Evolutionary conservation across 2,888 invertebrate genomes (phyloP), one percentile per base, ranked within the genome.

Genomic region (Caenorhabditis sp.): DNA sequence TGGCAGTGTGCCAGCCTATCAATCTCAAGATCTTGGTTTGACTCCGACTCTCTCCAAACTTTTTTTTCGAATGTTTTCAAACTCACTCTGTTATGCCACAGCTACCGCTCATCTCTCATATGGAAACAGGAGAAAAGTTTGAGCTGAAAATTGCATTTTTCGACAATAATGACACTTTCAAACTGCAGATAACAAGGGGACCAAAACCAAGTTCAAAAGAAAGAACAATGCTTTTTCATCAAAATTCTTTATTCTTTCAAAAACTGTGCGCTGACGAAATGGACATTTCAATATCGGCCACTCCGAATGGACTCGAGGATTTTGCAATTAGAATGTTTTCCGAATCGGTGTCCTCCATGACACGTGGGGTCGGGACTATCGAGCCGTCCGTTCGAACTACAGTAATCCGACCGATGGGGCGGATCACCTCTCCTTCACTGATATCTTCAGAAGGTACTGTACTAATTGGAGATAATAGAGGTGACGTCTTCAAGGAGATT

Each of bases 61-160:
- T 35, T 35, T 35, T 35, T 35, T 35, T 4, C 31, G 8, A 35
- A 31, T 31, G 7, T 31, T 38, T 38, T 38, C 12, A 44, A 44
- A 72, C 82, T 82, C 54, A 88, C 88, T 85, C 85, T 38, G 73
- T 81, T 51, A 88, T 87, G 14, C 88, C 88, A 77, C 88, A 88
- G 70, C 88, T 86, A 75, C 87, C 86, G 70, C 85, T 86, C 86
- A 87, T 87, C 8, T 38, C 69, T 26, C 72, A 73, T 73, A 41
- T 63, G 47, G 19, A 38, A 35, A 38, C 16, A 58, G 38, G n/a
- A n/a, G 10, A 12, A 47, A 12, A 14, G n/a, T n/a, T n/a, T 31
- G 51, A 19, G 66, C 66, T 66, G 66, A 35, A 66, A 66, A 16
- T 38, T n/a, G n/a, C n/a, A n/a, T 6, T 7, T 24, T 24, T 54